Evolutionary conservation across 1,140 invertebrate genomes (phyloP), one percentile per base, ranked within the genome.

Genomic region (Meteorus sp.): DNA sequence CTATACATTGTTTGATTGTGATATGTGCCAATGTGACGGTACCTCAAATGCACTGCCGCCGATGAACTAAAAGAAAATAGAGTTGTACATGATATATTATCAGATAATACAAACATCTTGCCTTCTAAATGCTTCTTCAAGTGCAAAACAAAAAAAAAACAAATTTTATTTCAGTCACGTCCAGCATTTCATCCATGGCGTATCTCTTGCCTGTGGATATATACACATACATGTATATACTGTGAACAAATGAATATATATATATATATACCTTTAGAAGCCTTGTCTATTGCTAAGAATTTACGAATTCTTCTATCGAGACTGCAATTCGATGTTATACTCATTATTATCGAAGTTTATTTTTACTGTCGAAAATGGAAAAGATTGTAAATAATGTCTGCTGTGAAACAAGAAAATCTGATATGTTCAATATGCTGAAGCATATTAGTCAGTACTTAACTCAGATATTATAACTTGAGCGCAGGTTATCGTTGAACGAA

Each of bases 11-110:
- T n/a, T 66, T 67, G 56, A 70, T 67, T 68, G 70, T 70, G 70
- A 72, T 72, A 72, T 64, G 70, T 72, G 70, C 70, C 64, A 72
- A 72, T 68, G 64, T 59, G 61, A 67, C 11, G 61, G 65, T 68
- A 65, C 60, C 63, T n/a, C n/a, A n/a, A 55, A 64, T 62, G 63
- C 68, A 69, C 62, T 64, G 55, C 66, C 70, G 66, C 56, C 33
- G 29, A 56, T 29, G 9, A 9, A 39, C 31, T 9, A 37, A 56
- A 3, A 7, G 17, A 15, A 44, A 27, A 59, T 25, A n/a, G n/a
- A n/a, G n/a, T n/a, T n/a, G n/a, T n/a, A n/a, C n/a, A n/a, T n/a
- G n/a, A n/a, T n/a, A n/a, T n/a, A n/a, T n/a, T n/a, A n/a, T n/a
- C n/a, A n/a, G n/a, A n/a, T n/a, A 11, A 45, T 9, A 41, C 35